Percentiles rank a stretch among this genome's conserved stretches.
phyloP scores from a whole-genome alignment of 2,113 vertebrate genomes.

The Sporophila hypoxantha region DNA sequence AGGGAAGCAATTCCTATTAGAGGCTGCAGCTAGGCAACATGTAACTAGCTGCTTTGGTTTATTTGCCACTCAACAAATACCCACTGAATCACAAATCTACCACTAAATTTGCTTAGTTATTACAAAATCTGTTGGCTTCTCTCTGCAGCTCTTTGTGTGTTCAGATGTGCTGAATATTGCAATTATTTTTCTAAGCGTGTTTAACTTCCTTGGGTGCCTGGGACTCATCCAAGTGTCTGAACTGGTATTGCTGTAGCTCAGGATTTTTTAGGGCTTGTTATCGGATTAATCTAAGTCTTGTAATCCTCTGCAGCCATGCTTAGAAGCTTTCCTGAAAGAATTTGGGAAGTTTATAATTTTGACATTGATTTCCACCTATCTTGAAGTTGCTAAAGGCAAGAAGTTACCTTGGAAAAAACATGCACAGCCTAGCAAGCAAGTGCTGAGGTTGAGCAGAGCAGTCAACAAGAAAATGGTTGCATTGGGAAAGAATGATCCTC shows the following conservation, averaged over 20 bases:
- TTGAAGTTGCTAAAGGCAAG: background rate
- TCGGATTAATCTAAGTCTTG: background rate
- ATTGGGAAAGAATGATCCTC: background rate
- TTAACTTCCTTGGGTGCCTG: background rate
- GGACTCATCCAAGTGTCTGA: background rate
- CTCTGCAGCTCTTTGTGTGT: background rate
- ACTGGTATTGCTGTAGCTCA: background rate
- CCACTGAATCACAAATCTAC: background rate
- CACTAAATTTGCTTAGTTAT: slow-evolving; percentile 11
- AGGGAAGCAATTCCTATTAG: slow-evolving; percentile 7
- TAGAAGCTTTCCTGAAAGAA: background rate
- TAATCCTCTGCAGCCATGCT: background rate
- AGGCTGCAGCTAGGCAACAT: slow-evolving; percentile 30
- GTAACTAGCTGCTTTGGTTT: background rate
- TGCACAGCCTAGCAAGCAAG: background rate
- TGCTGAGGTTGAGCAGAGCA: background rate
- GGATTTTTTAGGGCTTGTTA: background rate
- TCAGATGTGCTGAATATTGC: background rate
- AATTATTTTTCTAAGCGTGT: background rate
- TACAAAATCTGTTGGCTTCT: background rate
- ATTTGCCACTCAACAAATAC: background rate
- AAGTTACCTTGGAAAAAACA: background rate
- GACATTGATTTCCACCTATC: background rate
- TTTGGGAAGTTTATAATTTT: background rate
- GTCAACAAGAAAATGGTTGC: background rate